A percentile compares a stretch with the other conserved stretches of the same genome.
phyloP scores from a whole-genome alignment of 1,140 invertebrate species.

The Procambarus clarkii region DNA sequence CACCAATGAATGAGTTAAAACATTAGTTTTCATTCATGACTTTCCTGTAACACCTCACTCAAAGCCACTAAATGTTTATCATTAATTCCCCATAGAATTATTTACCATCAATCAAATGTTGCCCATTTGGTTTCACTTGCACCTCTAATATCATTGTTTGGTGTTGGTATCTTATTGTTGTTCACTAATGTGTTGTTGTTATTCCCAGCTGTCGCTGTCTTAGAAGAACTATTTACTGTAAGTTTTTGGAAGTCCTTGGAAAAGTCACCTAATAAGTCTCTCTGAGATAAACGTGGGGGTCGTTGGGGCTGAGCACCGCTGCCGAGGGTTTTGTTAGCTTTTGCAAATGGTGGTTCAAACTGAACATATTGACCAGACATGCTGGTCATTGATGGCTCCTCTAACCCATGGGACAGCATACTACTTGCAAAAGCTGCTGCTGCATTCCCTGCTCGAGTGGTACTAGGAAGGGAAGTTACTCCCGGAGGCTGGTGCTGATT shows the following conservation, averaged over 20 bases:
- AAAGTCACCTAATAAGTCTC: conserved; percentile 54
- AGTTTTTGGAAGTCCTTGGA: conserved; percentile 64
- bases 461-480: not conserved
- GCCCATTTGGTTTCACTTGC: conserved; percentile 24
- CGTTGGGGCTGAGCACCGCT: conserved; percentile 34
- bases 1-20: conserved; percentile 22
- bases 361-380: conserved; percentile 39
- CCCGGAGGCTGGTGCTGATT: conserved; percentile 46
- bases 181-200: conserved; percentile 39
- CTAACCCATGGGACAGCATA: conserved; percentile 5
- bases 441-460: conserved; percentile 39
- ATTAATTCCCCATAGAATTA: not conserved
- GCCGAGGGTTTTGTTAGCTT: not conserved
- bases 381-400: not conserved
- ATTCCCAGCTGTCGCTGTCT: conserved; percentile 9
- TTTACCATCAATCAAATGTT: conserved; percentile 41
- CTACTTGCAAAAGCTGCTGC: conserved; percentile 51
- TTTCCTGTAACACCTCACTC: not conserved
- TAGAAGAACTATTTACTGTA: conserved; percentile 23
- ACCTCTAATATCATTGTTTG: conserved; percentile 3
- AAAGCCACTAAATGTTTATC: not conserved
- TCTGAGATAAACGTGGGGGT: conserved; percentile 47
- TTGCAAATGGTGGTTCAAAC: conserved; percentile 46
- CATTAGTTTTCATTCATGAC: not conserved
- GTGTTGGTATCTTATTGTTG: conserved; percentile 21